Conservation (phyloP, 2,797 vertebrate genomes). For the Gambusia yucatana region DNA sequence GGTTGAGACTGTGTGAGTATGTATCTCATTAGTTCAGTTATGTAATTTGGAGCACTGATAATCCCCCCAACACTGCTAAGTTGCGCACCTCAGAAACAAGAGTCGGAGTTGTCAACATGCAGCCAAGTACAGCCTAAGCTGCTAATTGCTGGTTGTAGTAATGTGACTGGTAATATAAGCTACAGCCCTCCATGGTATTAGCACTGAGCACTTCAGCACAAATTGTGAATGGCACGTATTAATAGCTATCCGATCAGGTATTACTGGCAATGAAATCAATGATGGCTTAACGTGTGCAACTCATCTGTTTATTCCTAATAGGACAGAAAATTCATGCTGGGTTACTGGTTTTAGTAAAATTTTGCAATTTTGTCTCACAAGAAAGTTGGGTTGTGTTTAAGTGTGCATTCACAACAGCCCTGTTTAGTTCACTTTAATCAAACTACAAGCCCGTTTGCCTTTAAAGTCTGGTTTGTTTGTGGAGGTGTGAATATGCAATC, state of each 20-base stretch:
- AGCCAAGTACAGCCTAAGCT: conserved; percentile 73
- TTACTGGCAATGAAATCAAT: conserved; percentile 25
- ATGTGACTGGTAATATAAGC: conserved; percentile 66
- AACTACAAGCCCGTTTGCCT: too few relatives aligned
- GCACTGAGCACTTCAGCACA: conserved; percentile 25
- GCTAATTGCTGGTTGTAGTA: conserved; percentile 77
- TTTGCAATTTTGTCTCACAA: not conserved
- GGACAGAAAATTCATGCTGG: not conserved
- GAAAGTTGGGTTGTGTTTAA: not conserved
- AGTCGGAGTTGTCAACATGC: conserved; percentile 77
- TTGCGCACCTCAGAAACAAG: conserved; percentile 81
- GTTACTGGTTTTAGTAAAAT: not conserved
- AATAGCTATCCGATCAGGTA: conserved; percentile 17
- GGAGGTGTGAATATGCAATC: too few relatives aligned
- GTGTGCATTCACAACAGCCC: too few relatives aligned
- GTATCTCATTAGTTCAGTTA: conserved; percentile 87
- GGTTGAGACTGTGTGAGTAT: conserved; percentile 79
- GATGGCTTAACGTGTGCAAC: conserved; percentile 9
- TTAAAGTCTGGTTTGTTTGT: too few relatives aligned
- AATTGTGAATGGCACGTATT: conserved; percentile 26
- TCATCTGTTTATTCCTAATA: conserved; percentile 6
- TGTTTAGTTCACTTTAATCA: too few relatives aligned
- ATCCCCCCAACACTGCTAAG: conserved; percentile 82
- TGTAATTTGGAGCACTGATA: conserved; percentile 85
- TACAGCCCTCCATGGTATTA: conserved; percentile 51